Percentiles rank a stretch among this genome's conserved stretches.
Conservation (phyloP, 2,113 vertebrate species). For the Tonatia bakeri region DNA sequence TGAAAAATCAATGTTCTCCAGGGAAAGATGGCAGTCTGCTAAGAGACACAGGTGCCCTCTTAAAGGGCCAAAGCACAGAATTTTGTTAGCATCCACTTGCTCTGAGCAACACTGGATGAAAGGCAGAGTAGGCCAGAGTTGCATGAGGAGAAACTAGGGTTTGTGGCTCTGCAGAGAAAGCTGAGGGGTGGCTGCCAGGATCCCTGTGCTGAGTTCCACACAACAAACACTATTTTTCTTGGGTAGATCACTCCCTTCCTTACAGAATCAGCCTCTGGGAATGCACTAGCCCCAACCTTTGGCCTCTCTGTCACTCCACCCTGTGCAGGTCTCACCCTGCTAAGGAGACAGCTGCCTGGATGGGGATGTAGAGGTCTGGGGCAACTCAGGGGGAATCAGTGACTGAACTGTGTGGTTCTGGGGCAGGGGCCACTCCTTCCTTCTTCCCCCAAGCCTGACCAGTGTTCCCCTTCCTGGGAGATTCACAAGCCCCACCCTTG, state of each 20-base stretch:
- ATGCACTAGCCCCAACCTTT: neutral
- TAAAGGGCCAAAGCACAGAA: neutral
- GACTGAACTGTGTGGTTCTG: neutral
- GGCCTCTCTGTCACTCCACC: neutral
- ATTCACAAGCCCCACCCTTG: neutral
- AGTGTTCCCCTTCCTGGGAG: neutral
- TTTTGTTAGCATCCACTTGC: neutral
- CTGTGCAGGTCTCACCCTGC: neutral
- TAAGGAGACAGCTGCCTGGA: neutral
- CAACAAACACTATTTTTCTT: neutral
- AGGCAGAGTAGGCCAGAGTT: neutral
- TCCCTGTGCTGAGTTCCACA: neutral
- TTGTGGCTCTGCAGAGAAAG: neutral
- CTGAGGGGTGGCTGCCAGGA: neutral
- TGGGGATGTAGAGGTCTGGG: neutral
- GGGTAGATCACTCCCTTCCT: neutral
- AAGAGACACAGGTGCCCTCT: neutral
- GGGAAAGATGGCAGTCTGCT: neutral
- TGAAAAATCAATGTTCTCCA: neutral
- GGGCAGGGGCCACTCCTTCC: neutral
- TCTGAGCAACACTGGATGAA: neutral
- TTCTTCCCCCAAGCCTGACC: neutral
- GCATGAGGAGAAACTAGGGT: neutral
- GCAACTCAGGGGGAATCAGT: neutral
- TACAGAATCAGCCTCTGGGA: neutral